Conservation (phyloP, 2,888 invertebrate genomes). For the Tanytarsus gracilentus region DNA sequence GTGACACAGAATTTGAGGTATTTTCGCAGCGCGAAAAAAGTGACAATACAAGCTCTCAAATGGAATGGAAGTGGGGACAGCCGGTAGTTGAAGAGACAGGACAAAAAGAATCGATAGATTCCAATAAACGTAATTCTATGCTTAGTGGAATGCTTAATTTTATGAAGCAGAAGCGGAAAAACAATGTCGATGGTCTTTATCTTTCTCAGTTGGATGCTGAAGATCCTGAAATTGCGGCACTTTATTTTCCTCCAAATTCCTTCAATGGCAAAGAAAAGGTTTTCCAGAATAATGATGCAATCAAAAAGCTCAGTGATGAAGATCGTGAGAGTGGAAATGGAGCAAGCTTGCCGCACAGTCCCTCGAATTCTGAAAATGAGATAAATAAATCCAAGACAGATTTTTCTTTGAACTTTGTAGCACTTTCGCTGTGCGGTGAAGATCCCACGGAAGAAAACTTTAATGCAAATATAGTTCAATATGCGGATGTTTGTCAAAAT, state of each 20-base stretch:
- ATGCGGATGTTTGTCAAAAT: conserved; percentile 54
- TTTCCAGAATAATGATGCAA: not conserved
- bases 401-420: conserved; percentile 52
- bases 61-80: conserved; percentile 91
- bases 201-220: conserved; percentile 84
- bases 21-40: conserved; percentile 46
- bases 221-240: conserved; percentile 82
- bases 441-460: conserved; percentile 53
- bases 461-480: conserved; percentile 48
- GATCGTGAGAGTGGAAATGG: conserved; percentile 96
- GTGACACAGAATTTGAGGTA: conserved; percentile 88
- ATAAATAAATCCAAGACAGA: conserved; percentile 46
- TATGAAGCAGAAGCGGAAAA: conserved; percentile 66
- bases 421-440: conserved; percentile 70
- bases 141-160: conserved; percentile 88
- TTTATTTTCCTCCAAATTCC: conserved; percentile 70
- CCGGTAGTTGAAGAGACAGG: conserved; percentile 48
- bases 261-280: not conserved
- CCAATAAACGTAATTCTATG: conserved; percentile 52
- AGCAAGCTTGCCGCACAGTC: conserved; percentile 88
- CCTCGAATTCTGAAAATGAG: conserved; percentile 67
- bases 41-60: conserved; percentile 37
- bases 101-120: conserved; percentile 35
- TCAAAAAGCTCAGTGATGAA: too few species aligned
- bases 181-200: conserved; percentile 69